Base-by-base conservation (phyloP, 2,113 vertebrate genomes). In the Suricata suricatta region DNA sequence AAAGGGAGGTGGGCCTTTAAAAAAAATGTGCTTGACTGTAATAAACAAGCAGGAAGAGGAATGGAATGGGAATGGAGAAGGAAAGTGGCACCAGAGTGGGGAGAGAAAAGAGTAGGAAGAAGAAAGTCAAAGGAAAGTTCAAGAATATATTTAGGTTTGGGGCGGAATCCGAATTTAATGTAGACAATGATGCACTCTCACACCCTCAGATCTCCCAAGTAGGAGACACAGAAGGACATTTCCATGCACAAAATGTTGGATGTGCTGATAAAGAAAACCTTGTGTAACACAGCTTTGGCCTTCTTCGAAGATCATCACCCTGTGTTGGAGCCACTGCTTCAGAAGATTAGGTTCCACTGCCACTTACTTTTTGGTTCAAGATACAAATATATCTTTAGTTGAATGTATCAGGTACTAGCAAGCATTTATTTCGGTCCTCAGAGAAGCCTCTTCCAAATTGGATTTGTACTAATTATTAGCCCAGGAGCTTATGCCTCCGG, bases 401-500 rank as follows among this genome's bases (percentile, higher is more conserved):
- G 52, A 86, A 88, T 92, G 88, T 74, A 72, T 96, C 93, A 91
- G 68, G 47, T 71, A 23, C 38, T 81, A 41, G 54, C 17, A 79
- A 15, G 21, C 35, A 44, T 92, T 93, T 90, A n/a, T 69, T 94
- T 82, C 63, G 87, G 63, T 84, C 68, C 72, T 89, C 60, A 66
- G 85, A 69, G 87, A 81, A 93, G 21, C 23, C 52, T 50, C 31
- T 68, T 96, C 66, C 63, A 60, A 57, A 89, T 96, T 88, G 83
- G 41, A 41, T 89, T 96, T 88, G 50, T 88, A 64, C 69, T 77
- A 72, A 88, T 84, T 79, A 52, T 29, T 80, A 93, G n/a, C 80
- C 87, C 81, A 87, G 84, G 87, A 92, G 41, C 88, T 85, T 80
- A 96, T 87, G 35, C 50, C 72, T 96, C 80, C 31, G 47, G 72